A percentile compares a stretch with the other conserved stretches of the same genome.
phyloP scores from a whole-genome alignment of 35 echinoderm and acorn worm species.

The Ptychodera flava region DNA sequence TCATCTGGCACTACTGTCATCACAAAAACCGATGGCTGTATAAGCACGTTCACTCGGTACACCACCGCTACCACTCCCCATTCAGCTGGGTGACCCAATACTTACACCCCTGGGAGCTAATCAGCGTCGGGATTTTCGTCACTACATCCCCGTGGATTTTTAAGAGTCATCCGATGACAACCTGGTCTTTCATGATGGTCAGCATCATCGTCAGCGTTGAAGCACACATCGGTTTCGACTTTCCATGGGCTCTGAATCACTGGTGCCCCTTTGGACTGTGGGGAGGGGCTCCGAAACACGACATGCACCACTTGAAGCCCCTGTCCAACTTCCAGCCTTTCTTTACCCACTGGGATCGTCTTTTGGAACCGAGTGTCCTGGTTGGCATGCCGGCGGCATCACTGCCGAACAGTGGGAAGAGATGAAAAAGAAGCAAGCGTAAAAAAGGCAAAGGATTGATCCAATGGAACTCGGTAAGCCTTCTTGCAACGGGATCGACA shows the following conservation, averaged over 20 bases:
- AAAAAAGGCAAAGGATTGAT: no score
- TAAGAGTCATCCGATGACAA: constrained; percentile 9
- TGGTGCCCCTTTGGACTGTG: constrained; percentile 14
- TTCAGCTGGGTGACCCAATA: constrained; percentile 45
- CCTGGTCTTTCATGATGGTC: constrained; percentile 16
- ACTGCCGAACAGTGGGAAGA: neutral
- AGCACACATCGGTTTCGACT: constrained; percentile 32
- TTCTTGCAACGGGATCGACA: no score
- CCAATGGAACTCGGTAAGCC: no score
- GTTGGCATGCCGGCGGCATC: constrained; percentile 2
- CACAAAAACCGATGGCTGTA: constrained; percentile 27
- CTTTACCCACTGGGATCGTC: constrained; percentile 18
- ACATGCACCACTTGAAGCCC: constrained; percentile 40
- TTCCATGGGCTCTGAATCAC: constrained; percentile 17
- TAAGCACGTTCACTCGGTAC: constrained; percentile 16
- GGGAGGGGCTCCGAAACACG: constrained; percentile 29
- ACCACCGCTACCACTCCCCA: constrained; percentile 33
- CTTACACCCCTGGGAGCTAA: constrained; percentile 23
- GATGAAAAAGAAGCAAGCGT: neutral
- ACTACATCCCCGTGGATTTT: constrained; percentile 14
- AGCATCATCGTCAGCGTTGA: constrained; percentile 32
- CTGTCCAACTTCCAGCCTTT: constrained; percentile 28
- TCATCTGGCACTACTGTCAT: constrained; percentile 15
- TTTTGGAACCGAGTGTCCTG: constrained; percentile 28
- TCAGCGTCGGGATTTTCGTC: constrained; percentile 18